Conservation (phyloP, 1,140 invertebrate genomes). For the Drosophila cardini region DNA sequence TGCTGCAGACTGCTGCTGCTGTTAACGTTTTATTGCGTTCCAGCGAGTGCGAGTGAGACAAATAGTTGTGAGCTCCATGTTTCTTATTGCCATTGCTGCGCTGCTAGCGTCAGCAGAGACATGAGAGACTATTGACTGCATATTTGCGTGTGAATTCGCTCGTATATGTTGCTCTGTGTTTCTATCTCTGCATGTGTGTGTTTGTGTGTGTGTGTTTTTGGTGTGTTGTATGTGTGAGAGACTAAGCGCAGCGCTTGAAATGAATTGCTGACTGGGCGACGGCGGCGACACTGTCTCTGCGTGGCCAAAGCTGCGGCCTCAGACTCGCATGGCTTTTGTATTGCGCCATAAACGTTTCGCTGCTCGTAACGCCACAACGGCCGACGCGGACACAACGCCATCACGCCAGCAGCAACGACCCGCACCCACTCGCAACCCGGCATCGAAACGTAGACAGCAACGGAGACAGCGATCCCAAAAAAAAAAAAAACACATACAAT, state of each 20-base stretch:
- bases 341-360: conserved; percentile 85
- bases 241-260: conserved; percentile 67
- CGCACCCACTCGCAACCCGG: conserved; percentile 51
- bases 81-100: conserved; percentile 69
- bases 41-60: conserved; percentile 58
- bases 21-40: conserved; percentile 46
- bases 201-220: conserved; percentile 20
- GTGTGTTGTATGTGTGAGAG: conserved; percentile 39
- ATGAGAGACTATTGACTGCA: conserved; percentile 55
- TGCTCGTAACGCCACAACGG: conserved; percentile 85
- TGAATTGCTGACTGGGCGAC: conserved; percentile 69
- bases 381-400: conserved; percentile 70
- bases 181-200: conserved; percentile 28
- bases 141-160: conserved; percentile 44
- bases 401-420: conserved; percentile 49
- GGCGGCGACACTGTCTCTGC: conserved; percentile 55
- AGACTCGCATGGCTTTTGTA: conserved; percentile 84
- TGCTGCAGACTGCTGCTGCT: conserved; percentile 28
- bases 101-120: conserved; percentile 42
- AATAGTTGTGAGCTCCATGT: conserved; percentile 55
- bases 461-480: conserved; percentile 49
- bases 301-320: conserved; percentile 73
- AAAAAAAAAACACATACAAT: too few species aligned
- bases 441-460: conserved; percentile 4
- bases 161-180: conserved; percentile 21